Base-by-base conservation (phyloP, 2,113 vertebrate species). In the Pteruthius melanotis region DNA sequence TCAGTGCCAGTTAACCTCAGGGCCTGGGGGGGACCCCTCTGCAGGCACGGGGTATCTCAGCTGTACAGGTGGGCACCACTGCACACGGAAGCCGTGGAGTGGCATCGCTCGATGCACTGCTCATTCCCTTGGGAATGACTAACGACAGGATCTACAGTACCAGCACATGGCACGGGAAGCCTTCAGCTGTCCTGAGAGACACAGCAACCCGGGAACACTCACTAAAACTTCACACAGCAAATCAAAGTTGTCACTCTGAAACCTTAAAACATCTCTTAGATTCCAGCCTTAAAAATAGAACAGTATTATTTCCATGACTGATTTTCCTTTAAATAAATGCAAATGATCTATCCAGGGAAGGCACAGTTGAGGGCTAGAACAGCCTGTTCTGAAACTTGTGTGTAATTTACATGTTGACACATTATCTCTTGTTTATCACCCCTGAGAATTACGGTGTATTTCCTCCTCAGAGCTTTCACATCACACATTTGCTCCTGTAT, bases 271-370 rank as follows among this genome's bases (percentile, higher is more conserved):
- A 94, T 50, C 97, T 92, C 71, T 91, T 70, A 14, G 53, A 79
- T 95, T 92, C 76, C 83, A 79, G 77, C 77, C 93, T 90, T 90
- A 78, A 88, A 94, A 97, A 92, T 60, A 91, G 77, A 72, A 89
- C n/a, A 50, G 23, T 33, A 89, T 88, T 91, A 94, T 76, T 79
- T 87, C 65, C 71, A 37, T 45, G 63, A 87, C 83, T 91, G 77
- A 90, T 80, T 89, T 89, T 91, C 83, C 88, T 86, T 95, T 90
- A 74, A 96, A 94, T 59, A 68, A 91, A 81, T 84, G 69, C 93
- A 94, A 97, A 96, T 68, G 57, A 75, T 59, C 45, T 85, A 53
- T 52, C 70, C 54, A 87, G 74, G 23, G 40, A 88, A 86, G 28
- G 88, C 39, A 87, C 14, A 65, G 88, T 44, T 50, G 70, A 92